Conservation (phyloP, 2,113 vertebrate genomes). For the Corvus cornix region DNA sequence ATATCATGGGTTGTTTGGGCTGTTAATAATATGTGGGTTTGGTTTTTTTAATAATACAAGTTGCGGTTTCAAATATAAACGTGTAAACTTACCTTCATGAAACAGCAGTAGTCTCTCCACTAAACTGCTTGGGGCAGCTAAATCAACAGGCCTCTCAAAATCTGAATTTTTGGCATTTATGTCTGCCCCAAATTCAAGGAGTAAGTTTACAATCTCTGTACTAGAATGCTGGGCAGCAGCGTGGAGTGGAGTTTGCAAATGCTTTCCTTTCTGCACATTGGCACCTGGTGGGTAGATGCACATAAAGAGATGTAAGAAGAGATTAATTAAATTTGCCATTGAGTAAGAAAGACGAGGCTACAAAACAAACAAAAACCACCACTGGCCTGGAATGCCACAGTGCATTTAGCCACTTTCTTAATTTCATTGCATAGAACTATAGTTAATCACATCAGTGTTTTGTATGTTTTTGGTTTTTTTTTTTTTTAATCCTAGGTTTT, state of each 20-base stretch:
- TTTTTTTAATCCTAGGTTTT: neutral
- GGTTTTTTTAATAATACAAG: neutral
- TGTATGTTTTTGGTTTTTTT: neutral
- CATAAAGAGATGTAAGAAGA: neutral
- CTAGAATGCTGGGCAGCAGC: conserved; percentile 87
- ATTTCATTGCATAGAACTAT: neutral
- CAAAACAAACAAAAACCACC: neutral
- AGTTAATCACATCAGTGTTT: neutral
- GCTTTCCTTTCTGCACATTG: conserved; percentile 89
- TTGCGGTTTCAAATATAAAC: neutral
- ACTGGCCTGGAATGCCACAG: neutral
- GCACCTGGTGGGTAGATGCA: conserved; percentile 75
- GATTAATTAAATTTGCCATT: neutral
- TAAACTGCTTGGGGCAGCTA: conserved; percentile 82
- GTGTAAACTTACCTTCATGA: conserved; percentile 81
- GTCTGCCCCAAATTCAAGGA: conserved; percentile 94
- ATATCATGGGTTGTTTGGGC: neutral
- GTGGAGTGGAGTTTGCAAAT: conserved; percentile 89
- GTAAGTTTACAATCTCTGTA: conserved; percentile 80
- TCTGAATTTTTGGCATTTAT: conserved; percentile 88
- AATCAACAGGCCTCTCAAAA: conserved; percentile 85
- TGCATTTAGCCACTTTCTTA: neutral
- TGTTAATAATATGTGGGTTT: neutral
- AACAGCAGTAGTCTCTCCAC: conserved; percentile 87
- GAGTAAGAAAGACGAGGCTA: neutral